Evolutionary conservation across 2,113 vertebrate species (phyloP).

Genomic region (Bujurquina vittata): DNA sequence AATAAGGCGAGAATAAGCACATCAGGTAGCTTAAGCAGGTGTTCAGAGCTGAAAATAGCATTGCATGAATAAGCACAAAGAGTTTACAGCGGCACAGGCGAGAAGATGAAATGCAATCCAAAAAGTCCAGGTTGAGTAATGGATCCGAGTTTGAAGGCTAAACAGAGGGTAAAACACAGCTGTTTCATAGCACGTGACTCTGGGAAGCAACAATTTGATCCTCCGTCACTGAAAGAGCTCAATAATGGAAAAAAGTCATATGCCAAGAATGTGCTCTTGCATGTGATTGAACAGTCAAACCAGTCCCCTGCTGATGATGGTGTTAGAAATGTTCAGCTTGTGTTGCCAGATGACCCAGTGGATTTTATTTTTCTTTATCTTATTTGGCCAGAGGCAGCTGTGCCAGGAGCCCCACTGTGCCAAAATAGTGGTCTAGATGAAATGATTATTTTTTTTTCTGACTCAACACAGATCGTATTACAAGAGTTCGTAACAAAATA

Average conservation of each 20-base stretch:
- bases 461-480: neutral
- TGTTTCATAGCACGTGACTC: neutral
- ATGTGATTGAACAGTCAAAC: slow-evolving; percentile 2
- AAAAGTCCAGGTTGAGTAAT: neutral
- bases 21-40: neutral
- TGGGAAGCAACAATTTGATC: neutral
- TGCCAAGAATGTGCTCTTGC: neutral
- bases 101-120: neutral
- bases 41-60: neutral
- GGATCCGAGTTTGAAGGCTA: neutral
- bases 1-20: neutral
- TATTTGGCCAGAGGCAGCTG: neutral
- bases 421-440: slow-evolving; percentile 21
- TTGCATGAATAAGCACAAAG: neutral
- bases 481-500: neutral
- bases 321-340: neutral
- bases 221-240: neutral
- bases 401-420: neutral
- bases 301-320: neutral
- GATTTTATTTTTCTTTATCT: neutral
- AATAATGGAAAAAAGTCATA: neutral
- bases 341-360: slow-evolving; percentile 6
- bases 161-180: neutral
- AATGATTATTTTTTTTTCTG: slow-evolving; percentile 1
- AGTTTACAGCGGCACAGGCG: neutral